These are phyloP conservation scores for Listronotus oregonensis DNA, from an alignment of 1,140 invertebrate species.

Conservation along the genomic window DNA sequence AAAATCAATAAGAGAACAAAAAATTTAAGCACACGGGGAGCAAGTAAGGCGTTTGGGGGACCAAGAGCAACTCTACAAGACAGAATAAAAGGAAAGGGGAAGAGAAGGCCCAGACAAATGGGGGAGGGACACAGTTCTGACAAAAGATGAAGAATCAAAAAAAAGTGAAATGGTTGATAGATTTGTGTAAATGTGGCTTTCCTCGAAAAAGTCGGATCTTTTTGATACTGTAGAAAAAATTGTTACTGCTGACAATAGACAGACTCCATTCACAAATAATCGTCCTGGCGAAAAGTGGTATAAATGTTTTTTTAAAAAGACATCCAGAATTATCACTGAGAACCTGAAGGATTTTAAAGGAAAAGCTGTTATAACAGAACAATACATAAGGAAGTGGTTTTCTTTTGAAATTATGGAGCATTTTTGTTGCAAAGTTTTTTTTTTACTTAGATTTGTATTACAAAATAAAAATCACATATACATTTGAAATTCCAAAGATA, in stretches of 20 bases:
- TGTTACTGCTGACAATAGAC: conserved; percentile 10
- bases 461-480: too few relatives aligned
- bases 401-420: too few relatives aligned
- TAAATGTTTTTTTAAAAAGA: conserved; percentile 24
- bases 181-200: conserved; percentile 14
- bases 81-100: conserved; percentile 29
- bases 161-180: conserved; percentile 24
- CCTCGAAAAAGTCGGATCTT: too few relatives aligned
- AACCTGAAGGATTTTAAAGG: conserved; percentile 23
- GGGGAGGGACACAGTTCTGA: conserved; percentile 22
- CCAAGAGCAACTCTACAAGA: conserved; percentile 33
- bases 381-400: conserved; percentile 33
- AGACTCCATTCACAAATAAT: conserved; percentile 36
- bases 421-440: too few relatives aligned
- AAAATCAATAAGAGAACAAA: conserved; percentile 22
- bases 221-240: too few relatives aligned
- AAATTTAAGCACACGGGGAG: conserved; percentile 25
- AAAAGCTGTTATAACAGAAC: conserved; percentile 27
- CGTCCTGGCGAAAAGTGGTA: conserved; percentile 30
- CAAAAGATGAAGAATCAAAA: conserved; percentile 23
- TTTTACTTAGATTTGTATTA: too few relatives aligned
- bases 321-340: conserved; percentile 24
- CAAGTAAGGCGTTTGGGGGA: conserved; percentile 23
- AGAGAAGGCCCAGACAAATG: conserved; percentile 23
- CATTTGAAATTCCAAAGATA: too few relatives aligned